Evolutionary conservation across 2,797 vertebrate genomes (phyloP).

Genomic region (Rhinichthys osculus): DNA sequence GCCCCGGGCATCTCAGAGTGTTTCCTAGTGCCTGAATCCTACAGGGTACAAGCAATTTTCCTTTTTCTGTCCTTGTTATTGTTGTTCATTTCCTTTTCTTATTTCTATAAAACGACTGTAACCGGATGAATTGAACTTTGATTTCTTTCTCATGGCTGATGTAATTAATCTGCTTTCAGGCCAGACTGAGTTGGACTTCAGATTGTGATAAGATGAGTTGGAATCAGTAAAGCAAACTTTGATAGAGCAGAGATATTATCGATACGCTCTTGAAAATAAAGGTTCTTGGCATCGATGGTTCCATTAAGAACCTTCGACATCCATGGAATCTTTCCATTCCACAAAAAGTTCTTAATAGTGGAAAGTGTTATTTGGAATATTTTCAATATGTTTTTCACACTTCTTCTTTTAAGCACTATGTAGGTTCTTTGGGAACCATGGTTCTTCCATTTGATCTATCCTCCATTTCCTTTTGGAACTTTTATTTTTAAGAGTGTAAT

Average conservation of each 20-base stretch:
- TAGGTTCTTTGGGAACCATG: background rate
- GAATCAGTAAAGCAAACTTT: conserved; percentile 52
- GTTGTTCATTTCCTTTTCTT: conserved; percentile 23
- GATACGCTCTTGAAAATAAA: background rate
- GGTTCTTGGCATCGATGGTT: background rate
- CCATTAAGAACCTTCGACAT: background rate
- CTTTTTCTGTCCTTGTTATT: conserved; percentile 25
- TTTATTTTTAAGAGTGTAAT: background rate
- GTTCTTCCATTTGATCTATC: no score
- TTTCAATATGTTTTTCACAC: background rate
- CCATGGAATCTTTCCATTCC: background rate
- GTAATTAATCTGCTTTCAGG: conserved; percentile 53
- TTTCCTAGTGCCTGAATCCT: conserved; percentile 85
- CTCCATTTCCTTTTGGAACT: background rate
- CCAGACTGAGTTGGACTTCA: conserved; percentile 51
- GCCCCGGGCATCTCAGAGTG: conserved; percentile 83
- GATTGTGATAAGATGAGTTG: conserved; percentile 42
- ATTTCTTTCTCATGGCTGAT: conserved; percentile 57
- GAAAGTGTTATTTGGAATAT: background rate
- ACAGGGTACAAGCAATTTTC: conserved; percentile 74
- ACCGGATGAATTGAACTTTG: conserved; percentile 57
- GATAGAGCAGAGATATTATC: conserved; percentile 40
- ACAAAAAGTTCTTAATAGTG: background rate
- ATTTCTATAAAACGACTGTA: conserved; percentile 17
- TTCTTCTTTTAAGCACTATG: background rate